Evolutionary conservation across 2,113 vertebrate genomes (phyloP).

Genomic region (Calcarius ornatus): DNA sequence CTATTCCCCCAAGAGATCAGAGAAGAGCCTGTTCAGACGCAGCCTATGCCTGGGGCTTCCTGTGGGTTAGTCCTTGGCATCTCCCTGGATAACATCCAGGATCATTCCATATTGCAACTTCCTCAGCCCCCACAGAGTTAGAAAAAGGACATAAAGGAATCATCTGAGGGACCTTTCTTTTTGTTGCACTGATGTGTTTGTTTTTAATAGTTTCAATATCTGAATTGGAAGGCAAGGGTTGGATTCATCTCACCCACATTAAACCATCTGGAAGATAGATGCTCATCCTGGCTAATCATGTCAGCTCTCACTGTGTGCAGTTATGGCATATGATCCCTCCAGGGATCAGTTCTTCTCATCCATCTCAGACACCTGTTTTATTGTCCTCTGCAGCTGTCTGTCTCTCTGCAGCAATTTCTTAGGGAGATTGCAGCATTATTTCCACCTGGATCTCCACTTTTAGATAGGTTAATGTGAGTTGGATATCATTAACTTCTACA

Average conservation of each 20-base stretch:
- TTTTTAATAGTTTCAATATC: not conserved
- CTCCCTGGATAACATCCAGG: not conserved
- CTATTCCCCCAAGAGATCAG: not conserved
- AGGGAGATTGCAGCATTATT: not conserved
- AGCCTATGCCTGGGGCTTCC: not conserved
- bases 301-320: not conserved
- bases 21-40: not conserved
- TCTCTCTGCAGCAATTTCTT: not conserved
- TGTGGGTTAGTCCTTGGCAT: not conserved
- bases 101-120: not conserved
- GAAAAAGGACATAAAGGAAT: not conserved
- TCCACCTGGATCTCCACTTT: not conserved
- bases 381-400: not conserved
- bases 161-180: not conserved
- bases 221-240: not conserved
- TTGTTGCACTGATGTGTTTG: not conserved
- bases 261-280: not conserved
- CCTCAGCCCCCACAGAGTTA: not conserved
- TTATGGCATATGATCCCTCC: not conserved
- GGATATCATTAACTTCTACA: not conserved
- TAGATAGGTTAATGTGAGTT: not conserved
- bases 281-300: not conserved
- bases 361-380: not conserved
- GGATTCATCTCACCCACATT: not conserved
- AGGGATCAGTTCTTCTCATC: not conserved